Evolutionary conservation across 1,140 invertebrate genomes (phyloP).

Genomic region (Tetranychus cinnabarinus): DNA sequence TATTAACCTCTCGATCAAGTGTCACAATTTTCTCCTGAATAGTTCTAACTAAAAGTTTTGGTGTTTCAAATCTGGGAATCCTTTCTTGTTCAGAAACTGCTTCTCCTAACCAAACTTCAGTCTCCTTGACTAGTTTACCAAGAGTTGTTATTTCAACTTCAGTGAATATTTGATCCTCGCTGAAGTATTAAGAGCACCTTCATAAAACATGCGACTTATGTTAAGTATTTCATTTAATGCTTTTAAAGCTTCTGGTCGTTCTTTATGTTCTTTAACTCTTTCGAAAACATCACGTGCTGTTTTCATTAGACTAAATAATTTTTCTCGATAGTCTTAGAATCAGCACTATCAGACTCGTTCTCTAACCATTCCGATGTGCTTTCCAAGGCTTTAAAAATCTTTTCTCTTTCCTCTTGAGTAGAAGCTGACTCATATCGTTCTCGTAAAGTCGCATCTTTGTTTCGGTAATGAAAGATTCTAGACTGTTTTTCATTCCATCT

Average conservation of each 20-base stretch:
- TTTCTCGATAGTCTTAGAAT: conserved; percentile 12
- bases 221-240: conserved; percentile 25
- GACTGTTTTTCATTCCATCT: conserved; percentile 35
- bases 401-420: conserved; percentile 45
- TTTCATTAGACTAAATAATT: conserved; percentile 30
- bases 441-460: conserved; percentile 25
- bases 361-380: conserved; percentile 17
- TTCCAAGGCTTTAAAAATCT: conserved; percentile 38
- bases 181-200: conserved; percentile 21
- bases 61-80: conserved; percentile 37
- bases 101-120: conserved; percentile 30
- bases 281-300: conserved; percentile 41
- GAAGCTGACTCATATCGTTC: conserved; percentile 24
- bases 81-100: conserved; percentile 39
- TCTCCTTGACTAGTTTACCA: conserved; percentile 24
- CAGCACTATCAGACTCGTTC: conserved; percentile 17
- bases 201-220: conserved; percentile 21
- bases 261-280: conserved; percentile 58
- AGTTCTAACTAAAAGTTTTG: conserved; percentile 52
- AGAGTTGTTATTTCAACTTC: conserved; percentile 32
- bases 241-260: conserved; percentile 40
- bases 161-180: conserved; percentile 21
- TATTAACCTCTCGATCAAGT: conserved; percentile 78
- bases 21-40: conserved; percentile 60
- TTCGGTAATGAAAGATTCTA: conserved; percentile 31